phyloP scores from a whole-genome alignment of 2,888 invertebrate species.

The Horisme vitalbata region DNA sequence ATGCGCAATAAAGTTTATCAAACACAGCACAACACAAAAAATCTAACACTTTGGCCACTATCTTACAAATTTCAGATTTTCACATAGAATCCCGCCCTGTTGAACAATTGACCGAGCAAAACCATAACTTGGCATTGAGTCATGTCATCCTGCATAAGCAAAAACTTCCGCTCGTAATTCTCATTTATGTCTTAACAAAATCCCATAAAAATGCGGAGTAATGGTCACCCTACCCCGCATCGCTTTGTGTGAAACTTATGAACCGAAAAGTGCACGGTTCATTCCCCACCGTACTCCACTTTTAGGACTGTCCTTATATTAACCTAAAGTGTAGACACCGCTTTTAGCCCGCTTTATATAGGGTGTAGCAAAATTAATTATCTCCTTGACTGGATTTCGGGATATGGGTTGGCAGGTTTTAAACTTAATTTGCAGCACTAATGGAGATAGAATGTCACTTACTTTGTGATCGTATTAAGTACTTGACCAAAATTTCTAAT shows the following conservation, averaged over 20 bases:
- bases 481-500: no score
- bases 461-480: no score
- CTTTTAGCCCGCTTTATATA: slow-evolving; percentile 19
- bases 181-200: slow-evolving; percentile 16
- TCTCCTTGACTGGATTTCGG: slow-evolving; percentile 8
- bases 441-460: background rate
- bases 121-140: slow-evolving; percentile 8
- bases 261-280: slow-evolving; percentile 34
- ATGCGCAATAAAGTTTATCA: no score
- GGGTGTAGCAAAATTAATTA: slow-evolving; percentile 24
- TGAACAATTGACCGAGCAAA: slow-evolving; percentile 4
- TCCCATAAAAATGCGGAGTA: slow-evolving; percentile 16
- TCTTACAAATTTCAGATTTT: no score
- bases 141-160: slow-evolving; percentile 5
- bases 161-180: slow-evolving; percentile 12
- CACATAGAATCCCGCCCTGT: background rate
- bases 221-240: slow-evolving; percentile 24
- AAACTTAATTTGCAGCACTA: background rate
- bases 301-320: slow-evolving; percentile 24
- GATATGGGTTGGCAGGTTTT: slow-evolving; percentile 12
- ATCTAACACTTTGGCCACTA: no score
- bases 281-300: slow-evolving; percentile 27
- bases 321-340: slow-evolving; percentile 22
- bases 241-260: slow-evolving; percentile 37
- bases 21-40: no score